Conservation (phyloP, 2,888 invertebrate genomes). For the Gymnocheta viridis region DNA sequence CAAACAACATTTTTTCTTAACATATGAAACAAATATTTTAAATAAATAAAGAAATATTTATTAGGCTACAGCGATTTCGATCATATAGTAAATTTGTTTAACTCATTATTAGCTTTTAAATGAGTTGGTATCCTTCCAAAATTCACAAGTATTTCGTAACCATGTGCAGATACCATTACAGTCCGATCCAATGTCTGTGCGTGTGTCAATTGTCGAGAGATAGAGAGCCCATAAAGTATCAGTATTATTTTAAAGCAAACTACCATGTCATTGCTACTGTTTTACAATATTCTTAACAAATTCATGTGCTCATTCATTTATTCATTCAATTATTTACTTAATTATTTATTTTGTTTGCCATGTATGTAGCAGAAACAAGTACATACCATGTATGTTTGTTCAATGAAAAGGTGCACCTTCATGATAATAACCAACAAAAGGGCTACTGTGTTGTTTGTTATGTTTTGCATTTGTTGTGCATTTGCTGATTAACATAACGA, state of each 20-base stretch:
- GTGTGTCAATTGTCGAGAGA: constrained; percentile 1
- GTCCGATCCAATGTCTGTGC: neutral
- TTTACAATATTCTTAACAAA: constrained; percentile 31
- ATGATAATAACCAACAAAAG: constrained; percentile 36
- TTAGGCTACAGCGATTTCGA: neutral
- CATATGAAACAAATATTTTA: constrained; percentile 43
- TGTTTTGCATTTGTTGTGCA: neutral
- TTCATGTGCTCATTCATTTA: constrained; percentile 13
- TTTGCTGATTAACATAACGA: constrained; percentile 24
- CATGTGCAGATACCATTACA: neutral
- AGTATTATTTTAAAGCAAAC: constrained; percentile 60
- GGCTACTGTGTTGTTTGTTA: constrained; percentile 44
- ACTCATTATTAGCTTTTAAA: constrained; percentile 58
- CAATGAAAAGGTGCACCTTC: constrained; percentile 53
- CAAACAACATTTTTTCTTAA: neutral
- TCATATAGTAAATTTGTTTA: constrained; percentile 30
- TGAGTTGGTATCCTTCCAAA: constrained; percentile 20
- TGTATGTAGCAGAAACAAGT: neutral
- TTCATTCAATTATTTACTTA: neutral
- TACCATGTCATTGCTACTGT: constrained; percentile 64
- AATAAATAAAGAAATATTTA: constrained; percentile 56
- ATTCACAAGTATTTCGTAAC: neutral
- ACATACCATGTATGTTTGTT: neutral
- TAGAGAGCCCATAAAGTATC: neutral
- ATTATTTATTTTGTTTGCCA: constrained; percentile 35